Base-by-base conservation (phyloP, 2,888 invertebrate genomes). In the Rhagonycha lutea region DNA sequence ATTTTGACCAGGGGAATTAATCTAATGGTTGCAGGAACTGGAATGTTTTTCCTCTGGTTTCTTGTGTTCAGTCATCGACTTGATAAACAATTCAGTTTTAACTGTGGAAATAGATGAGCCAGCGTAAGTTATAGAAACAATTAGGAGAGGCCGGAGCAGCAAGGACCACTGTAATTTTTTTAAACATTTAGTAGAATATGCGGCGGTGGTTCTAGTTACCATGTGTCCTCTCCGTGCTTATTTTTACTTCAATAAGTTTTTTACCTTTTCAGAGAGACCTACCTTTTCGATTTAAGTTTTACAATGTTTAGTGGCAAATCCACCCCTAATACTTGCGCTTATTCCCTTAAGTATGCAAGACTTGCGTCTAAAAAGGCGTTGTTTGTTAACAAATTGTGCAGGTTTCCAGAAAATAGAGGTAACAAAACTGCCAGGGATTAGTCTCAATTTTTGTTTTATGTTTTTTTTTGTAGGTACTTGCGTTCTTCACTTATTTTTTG, bases 391-490 rank as follows among this genome's bases (percentile, higher is more conserved):
- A 82, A 79, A 76, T 74, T 86, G 26, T 83, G 85, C 69, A 73
- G 73, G 23, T 77, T 72, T 73, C 70, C 76, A n/a, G 14, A 61
- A 63, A 65, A 69, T n/a, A 75, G 74, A 14, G 14, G 24, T 61
- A 24, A 68, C 63, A 69, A 61, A 61, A 72, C 12, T 12, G 7
- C 47, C 2, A n/a, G 7, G n/a, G n/a, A n/a, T 47, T n/a, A n/a
- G n/a, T n/a, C n/a, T 47, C n/a, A 47, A n/a, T n/a, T 47, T 47
- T 47, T 47, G n/a, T 47, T 47, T n/a, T n/a, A 47, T 8, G n/a
- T 73, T 18, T 70, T 68, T 69, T 75, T 76, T 83, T 82, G 68
- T 78, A 85, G 85, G 81, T 80, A 79, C 82, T 32, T 85, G 86
- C 73, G 72, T 84, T 14, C 81, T 86, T 75, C 82, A 83, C 70